These are phyloP conservation scores for Hydrozoanthus gracilis DNA, from an alignment of 92 coral and sea anemone species.

Conservation along the genomic window DNA sequence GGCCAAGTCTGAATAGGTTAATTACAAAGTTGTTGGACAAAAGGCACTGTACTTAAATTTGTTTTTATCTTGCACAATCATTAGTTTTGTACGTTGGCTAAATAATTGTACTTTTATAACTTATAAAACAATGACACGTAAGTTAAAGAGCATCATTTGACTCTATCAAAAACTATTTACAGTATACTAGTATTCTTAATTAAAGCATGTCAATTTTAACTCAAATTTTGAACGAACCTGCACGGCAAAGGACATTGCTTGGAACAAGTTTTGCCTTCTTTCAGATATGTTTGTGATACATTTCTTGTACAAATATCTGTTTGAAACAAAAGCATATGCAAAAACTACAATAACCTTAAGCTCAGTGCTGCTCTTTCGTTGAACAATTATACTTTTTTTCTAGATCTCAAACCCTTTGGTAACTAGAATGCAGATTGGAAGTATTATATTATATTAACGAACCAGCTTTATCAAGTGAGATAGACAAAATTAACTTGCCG, in stretches of 20 bases:
- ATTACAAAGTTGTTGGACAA: no score
- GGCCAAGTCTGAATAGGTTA: no score
- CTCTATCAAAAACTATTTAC: neutral
- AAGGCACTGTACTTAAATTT: no score
- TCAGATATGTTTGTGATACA: neutral
- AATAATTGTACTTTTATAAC: no score
- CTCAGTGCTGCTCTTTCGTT: neutral
- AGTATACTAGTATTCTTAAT: no score
- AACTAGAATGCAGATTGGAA: no score
- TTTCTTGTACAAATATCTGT: constrained; percentile 12
- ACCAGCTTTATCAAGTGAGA: no score
- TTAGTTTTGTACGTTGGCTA: no score
- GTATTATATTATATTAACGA: no score
- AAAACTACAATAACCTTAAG: neutral
- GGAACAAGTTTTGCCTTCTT: constrained; percentile 14
- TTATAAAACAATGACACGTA: no score
- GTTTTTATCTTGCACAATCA: no score
- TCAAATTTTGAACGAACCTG: neutral
- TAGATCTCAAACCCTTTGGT: neutral
- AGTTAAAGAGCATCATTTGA: neutral
- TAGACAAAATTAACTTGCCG: no score
- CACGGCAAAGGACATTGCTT: constrained; percentile 35
- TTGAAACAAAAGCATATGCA: neutral
- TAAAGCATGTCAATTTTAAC: neutral
- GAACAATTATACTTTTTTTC: neutral